Conservation (phyloP, 2,888 invertebrate species). For the Phania funesta region DNA sequence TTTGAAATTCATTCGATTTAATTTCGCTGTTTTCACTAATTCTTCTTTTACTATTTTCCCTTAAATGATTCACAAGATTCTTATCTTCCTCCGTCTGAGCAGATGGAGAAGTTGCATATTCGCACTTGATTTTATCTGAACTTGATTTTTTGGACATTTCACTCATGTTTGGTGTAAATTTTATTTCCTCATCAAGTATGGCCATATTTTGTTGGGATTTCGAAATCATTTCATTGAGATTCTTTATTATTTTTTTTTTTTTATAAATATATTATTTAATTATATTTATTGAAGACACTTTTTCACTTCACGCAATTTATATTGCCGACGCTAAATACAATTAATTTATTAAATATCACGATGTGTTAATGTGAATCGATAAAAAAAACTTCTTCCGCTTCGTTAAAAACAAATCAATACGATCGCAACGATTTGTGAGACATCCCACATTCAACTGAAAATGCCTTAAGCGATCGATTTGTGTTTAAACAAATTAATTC, state of each 20-base stretch:
- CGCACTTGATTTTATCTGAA: slow-evolving; percentile 62
- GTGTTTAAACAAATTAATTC: slow-evolving; percentile 66
- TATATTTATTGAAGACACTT: background rate
- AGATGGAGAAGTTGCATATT: slow-evolving; percentile 38
- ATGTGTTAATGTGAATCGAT: background rate
- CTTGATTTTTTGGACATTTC: slow-evolving; percentile 66
- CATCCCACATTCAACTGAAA: slow-evolving; percentile 76
- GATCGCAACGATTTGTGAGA: slow-evolving; percentile 73
- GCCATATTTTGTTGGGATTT: slow-evolving; percentile 61
- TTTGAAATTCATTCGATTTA: slow-evolving; percentile 35
- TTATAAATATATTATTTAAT: background rate
- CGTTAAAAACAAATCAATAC: slow-evolving; percentile 51
- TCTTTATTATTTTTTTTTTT: slow-evolving; percentile 5
- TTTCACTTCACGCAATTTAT: slow-evolving; percentile 4
- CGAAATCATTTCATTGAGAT: slow-evolving; percentile 54
- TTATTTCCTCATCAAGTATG: slow-evolving; percentile 49
- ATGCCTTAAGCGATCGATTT: slow-evolving; percentile 69
- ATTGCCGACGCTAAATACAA: slow-evolving; percentile 44
- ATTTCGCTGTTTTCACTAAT: slow-evolving; percentile 22
- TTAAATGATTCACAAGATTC: slow-evolving; percentile 4
- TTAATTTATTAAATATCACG: background rate
- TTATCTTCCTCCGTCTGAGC: background rate
- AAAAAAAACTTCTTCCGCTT: slow-evolving; percentile 53
- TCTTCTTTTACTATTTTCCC: slow-evolving; percentile 31
- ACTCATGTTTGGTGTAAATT: slow-evolving; percentile 53